Evolutionary conservation across 2,113 vertebrate genomes (phyloP).

Genomic region (Meles meles): DNA sequence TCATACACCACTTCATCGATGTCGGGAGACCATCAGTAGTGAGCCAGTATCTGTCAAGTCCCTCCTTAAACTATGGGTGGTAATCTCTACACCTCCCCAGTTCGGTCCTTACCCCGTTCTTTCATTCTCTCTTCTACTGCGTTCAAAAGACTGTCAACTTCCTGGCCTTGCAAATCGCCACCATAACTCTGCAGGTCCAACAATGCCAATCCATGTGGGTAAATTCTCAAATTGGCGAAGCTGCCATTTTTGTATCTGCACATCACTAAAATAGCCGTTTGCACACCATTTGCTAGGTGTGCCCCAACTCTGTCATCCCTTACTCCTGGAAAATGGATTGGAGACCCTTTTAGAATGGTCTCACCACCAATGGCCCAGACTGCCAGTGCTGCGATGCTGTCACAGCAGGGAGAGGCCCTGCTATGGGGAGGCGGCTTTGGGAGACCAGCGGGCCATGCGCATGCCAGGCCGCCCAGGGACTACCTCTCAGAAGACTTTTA

Average conservation of each 20-base stretch:
- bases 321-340: background rate
- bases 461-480: background rate
- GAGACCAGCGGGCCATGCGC: background rate
- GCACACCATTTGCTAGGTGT: background rate
- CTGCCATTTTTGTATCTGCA: background rate
- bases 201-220: slow-evolving; percentile 87
- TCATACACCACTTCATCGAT: slow-evolving; percentile 91
- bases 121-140: slow-evolving; percentile 89
- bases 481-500: background rate
- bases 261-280: no score
- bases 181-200: slow-evolving; percentile 88
- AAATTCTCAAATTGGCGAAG: slow-evolving; percentile 89
- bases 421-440: background rate
- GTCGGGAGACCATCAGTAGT: slow-evolving; percentile 88
- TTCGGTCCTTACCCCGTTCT: slow-evolving; percentile 83
- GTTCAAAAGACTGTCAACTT: slow-evolving; percentile 88
- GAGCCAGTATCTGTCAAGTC: slow-evolving; percentile 88
- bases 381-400: background rate
- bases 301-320: background rate
- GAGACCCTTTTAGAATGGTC: background rate
- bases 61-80: slow-evolving; percentile 82
- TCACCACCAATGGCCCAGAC: background rate
- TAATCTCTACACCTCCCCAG: slow-evolving; percentile 53
- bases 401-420: background rate
- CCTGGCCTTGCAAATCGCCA: slow-evolving; percentile 79